Evolutionary conservation across 2,113 vertebrate species (phyloP), one percentile per base, ranked within the genome.

Genomic region (Climacteris rufus): DNA sequence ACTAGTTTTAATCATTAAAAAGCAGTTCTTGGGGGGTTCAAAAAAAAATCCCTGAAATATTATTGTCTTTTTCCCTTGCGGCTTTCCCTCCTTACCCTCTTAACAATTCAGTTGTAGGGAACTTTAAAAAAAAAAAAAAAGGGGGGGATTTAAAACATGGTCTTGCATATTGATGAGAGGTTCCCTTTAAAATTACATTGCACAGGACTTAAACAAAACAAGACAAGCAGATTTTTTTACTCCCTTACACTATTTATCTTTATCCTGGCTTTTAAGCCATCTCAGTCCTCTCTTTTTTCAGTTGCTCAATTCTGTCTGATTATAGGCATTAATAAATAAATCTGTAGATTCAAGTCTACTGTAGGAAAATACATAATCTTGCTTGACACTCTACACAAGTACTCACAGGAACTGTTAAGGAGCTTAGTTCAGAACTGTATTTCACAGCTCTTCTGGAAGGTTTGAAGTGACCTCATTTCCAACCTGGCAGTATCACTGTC

Each of bases 1-100:
- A 97, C 87, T 52, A 42, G 40, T 65, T 75, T 96, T 98, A 97
- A 98, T 98, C 97, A 97, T 90, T 94, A 95, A 94, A 96, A 96
- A 84, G 71, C 74, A 94, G 91, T 92, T 88, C 96, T 87, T 81
- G 40, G 74, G 89, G 44, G 45, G 87, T 92, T 96, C 88, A 78
- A 87, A 86, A 87, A 85, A 86, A 60, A 33, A 20, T 4, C 52
- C 33, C 57, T 19, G 10, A 92, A 93, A 80, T 76, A 65, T 6
- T 8, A 42, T 56, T 64, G 28, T n/a, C 9, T 60, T 61, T 64
- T 85, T 53, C 23, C 37, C 23, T 93, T 72, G 10, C 54, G 86
- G 40, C 14, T 18, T 76, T 57, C n/a, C 45, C 28, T 74, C n/a
- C 22, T 50, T 49, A 11, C 4, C 7, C 3, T 30, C 5, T 45